Percentiles rank a stretch among this genome's conserved stretches.
phyloP scores from a whole-genome alignment of 2,797 vertebrate genomes.

The Mormyrus proboscirostris region DNA sequence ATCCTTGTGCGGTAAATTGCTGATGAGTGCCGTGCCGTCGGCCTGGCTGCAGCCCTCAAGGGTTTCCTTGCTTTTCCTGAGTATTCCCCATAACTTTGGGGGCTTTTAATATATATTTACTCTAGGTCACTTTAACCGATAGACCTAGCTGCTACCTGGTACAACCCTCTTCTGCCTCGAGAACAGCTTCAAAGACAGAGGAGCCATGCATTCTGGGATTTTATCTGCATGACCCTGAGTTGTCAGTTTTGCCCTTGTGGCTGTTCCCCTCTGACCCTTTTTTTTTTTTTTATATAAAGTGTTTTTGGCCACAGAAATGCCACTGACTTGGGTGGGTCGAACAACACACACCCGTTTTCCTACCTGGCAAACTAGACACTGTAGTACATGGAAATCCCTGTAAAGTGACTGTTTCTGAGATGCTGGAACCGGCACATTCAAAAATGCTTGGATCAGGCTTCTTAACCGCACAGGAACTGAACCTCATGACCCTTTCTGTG shows the following conservation, averaged over 20 bases:
- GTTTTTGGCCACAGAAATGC: not conserved
- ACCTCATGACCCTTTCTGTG: not conserved
- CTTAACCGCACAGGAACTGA: not conserved
- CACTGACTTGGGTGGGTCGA: too few relatives aligned
- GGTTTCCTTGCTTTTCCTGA: not conserved
- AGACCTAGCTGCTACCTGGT: not conserved
- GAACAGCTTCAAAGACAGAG: not conserved
- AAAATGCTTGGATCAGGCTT: not conserved
- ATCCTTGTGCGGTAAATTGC: constrained; percentile 78
- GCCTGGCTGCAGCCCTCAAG: not conserved
- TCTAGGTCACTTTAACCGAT: not conserved
- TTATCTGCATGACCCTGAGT: not conserved
- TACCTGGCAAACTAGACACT: not conserved
- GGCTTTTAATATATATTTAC: not conserved
- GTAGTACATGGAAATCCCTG: not conserved
- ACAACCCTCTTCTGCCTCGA: not conserved
- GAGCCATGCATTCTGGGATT: not conserved
- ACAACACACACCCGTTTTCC: too few relatives aligned
- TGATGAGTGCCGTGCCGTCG: not conserved
- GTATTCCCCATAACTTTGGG: not conserved
- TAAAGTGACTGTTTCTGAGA: not conserved
- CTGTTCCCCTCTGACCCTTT: not conserved
- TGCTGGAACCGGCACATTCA: not conserved
- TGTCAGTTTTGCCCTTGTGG: not conserved
- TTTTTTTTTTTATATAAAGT: not conserved